phyloP scores from a whole-genome alignment of 2,888 invertebrate species.

The Mamestra brassicae region DNA sequence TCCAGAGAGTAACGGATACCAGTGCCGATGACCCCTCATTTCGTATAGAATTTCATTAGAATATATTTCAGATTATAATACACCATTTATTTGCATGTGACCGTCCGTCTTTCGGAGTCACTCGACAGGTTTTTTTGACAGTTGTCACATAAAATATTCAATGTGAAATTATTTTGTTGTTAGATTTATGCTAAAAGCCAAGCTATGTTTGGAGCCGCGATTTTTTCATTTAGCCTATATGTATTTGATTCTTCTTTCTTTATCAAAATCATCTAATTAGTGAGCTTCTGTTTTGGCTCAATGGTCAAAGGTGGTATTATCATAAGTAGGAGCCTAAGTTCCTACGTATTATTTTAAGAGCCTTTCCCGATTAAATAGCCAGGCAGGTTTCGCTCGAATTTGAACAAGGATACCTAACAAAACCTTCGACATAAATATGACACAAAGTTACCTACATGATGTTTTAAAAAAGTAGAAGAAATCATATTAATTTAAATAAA shows the following conservation, averaged over 20 bases:
- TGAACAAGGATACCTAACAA: background rate
- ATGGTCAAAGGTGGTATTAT: background rate
- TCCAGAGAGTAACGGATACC: slow-evolving; percentile 62
- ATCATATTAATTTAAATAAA: slow-evolving; percentile 13
- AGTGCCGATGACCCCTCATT: slow-evolving; percentile 60
- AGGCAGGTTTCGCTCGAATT: background rate
- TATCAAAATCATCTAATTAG: background rate
- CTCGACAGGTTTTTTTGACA: slow-evolving; percentile 52
- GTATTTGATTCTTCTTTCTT: background rate
- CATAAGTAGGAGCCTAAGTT: too few species aligned
- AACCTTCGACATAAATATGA: background rate
- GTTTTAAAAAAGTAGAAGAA: background rate
- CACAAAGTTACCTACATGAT: background rate
- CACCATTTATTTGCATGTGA: slow-evolving; percentile 55
- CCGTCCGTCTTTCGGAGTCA: slow-evolving; percentile 42
- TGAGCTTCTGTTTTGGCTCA: background rate
- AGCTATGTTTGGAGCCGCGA: background rate
- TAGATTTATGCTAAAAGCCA: slow-evolving; percentile 11
- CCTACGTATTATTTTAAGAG: background rate
- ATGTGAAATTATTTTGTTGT: slow-evolving; percentile 28
- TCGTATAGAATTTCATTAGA: slow-evolving; percentile 65
- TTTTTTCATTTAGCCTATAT: background rate
- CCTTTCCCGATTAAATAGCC: background rate
- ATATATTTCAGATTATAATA: slow-evolving; percentile 60
- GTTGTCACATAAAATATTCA: slow-evolving; percentile 42